Conservation (phyloP, 2,888 invertebrate species). For the Cerceris rybyensis region DNA sequence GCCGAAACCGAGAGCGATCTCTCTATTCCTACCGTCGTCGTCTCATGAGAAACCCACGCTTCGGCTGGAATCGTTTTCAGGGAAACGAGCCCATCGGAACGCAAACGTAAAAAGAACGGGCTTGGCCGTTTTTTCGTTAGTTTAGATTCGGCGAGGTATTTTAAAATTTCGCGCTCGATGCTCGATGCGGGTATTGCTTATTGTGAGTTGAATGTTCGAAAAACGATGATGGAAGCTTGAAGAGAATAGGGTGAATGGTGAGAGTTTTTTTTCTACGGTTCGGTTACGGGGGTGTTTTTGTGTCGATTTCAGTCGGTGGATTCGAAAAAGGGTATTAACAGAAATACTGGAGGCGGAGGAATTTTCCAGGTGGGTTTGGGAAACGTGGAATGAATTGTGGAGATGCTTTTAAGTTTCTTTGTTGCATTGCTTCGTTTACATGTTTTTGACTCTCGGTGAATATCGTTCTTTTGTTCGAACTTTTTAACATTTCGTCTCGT, state of each 20-base stretch:
- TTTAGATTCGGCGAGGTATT: background rate
- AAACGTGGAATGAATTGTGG: too few relatives aligned
- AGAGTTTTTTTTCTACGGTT: background rate
- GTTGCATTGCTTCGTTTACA: too few relatives aligned
- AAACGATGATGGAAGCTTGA: too few relatives aligned
- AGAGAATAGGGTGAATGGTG: background rate
- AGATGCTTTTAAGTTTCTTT: too few relatives aligned
- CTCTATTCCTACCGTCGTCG: slow-evolving; percentile 57
- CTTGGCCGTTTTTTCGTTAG: background rate
- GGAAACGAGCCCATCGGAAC: background rate
- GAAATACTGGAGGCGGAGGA: background rate
- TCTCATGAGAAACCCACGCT: slow-evolving; percentile 24
- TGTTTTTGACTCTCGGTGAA: too few relatives aligned
- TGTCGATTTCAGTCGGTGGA: background rate
- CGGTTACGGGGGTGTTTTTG: background rate
- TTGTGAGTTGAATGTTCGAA: too few relatives aligned
- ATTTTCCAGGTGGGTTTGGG: background rate
- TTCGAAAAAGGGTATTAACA: background rate
- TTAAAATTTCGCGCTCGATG: too few relatives aligned
- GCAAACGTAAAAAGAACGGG: background rate
- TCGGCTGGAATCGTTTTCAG: slow-evolving; percentile 1
- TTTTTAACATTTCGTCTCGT: too few relatives aligned
- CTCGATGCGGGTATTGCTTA: too few relatives aligned
- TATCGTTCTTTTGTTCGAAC: too few relatives aligned
- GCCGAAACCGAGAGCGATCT: slow-evolving; percentile 57